phyloP scores from a whole-genome alignment of 2,797 vertebrate species.

The Euthynnus affinis region DNA sequence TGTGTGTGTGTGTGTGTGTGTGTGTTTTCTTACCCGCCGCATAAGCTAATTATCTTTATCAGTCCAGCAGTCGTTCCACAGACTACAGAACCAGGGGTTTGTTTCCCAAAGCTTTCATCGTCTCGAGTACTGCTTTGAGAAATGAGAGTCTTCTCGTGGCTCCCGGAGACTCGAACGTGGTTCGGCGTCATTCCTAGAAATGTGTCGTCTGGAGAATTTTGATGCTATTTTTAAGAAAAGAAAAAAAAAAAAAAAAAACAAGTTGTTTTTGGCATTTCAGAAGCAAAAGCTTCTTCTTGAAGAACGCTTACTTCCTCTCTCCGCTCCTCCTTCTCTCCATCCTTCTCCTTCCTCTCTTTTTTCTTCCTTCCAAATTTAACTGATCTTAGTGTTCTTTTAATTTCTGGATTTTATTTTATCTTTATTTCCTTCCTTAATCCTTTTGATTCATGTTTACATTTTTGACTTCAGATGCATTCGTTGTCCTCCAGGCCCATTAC shows the following conservation, averaged over 20 bases:
- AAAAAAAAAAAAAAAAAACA: constrained; percentile 3
- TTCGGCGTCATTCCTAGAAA: not conserved
- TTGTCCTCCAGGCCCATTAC: not conserved
- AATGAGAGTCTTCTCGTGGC: constrained; percentile 37
- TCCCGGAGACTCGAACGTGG: not conserved
- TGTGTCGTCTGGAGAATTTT: constrained; percentile 21
- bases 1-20: constrained; percentile 30
- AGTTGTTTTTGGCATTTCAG: constrained; percentile 22
- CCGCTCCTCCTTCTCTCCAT: not conserved
- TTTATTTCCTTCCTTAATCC: constrained; percentile 8
- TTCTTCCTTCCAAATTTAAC: not conserved
- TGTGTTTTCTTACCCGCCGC: constrained; percentile 39
- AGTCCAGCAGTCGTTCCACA: constrained; percentile 38
- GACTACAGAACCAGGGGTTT: constrained; percentile 44
- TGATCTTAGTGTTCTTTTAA: not conserved
- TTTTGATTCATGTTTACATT: not conserved
- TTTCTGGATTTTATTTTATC: not conserved
- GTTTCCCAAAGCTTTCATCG: constrained; percentile 59
- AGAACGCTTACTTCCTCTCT: not conserved
- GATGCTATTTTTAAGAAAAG: constrained; percentile 12
- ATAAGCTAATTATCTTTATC: constrained; percentile 72
- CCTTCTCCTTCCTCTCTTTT: not conserved
- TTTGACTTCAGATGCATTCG: no score
- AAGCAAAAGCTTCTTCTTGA: not conserved
- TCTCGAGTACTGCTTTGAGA: constrained; percentile 51